phyloP scores from a whole-genome alignment of 2,113 vertebrate species.

The Neodon shergylaensis region DNA sequence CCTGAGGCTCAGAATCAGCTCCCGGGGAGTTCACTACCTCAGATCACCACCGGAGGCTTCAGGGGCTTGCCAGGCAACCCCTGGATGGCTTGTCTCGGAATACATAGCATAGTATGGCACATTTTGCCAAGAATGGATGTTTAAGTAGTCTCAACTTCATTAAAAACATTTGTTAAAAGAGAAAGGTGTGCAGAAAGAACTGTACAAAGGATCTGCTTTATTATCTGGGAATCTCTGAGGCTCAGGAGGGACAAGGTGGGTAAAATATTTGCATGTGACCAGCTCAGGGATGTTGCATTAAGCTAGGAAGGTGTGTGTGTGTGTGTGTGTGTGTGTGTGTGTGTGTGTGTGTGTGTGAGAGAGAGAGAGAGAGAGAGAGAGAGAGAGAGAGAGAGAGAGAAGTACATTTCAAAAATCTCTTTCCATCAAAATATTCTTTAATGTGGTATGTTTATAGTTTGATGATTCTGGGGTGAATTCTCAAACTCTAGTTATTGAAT shows the following conservation, averaged over 20 bases:
- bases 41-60: background rate
- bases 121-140: background rate
- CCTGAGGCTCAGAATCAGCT: conserved; percentile 13
- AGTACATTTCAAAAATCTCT: background rate
- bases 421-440: background rate
- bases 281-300: background rate
- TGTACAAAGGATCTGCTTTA: background rate
- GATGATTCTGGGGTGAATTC: background rate
- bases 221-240: background rate
- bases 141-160: background rate
- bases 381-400: no score
- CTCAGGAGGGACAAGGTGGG: background rate
- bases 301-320: no score
- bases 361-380: background rate
- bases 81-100: background rate
- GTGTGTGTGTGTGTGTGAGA: no score
- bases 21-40: background rate
- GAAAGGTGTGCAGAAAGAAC: background rate
- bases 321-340: no score
- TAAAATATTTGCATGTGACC: background rate
- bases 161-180: background rate
- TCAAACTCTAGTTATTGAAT: background rate
- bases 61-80: conserved; percentile 18
- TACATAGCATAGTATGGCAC: background rate
- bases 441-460: background rate